Percentiles rank a stretch among this genome's conserved stretches.
Conservation (phyloP, 2,113 vertebrate species). For the Syngnathus typhle region DNA sequence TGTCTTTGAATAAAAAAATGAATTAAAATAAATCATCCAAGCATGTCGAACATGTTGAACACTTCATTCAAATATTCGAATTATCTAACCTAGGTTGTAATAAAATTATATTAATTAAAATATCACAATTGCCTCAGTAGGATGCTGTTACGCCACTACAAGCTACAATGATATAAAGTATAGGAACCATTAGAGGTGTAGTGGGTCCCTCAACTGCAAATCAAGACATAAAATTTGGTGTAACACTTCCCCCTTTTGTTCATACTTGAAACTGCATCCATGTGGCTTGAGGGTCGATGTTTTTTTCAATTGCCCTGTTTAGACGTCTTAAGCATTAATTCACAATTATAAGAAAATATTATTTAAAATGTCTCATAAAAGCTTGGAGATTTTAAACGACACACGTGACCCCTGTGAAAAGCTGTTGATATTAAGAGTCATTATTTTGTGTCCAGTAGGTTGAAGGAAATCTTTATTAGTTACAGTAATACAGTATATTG, state of each 20-base stretch:
- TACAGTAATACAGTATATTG: background rate
- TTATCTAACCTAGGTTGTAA: no score
- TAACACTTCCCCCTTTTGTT: conserved; percentile 26
- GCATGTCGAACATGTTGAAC: no score
- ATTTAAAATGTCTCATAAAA: background rate
- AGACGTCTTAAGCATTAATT: background rate
- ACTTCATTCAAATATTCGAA: no score
- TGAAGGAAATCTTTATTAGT: background rate
- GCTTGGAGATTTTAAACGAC: background rate
- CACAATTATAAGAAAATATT: background rate
- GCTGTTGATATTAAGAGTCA: background rate
- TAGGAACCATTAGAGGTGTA: background rate
- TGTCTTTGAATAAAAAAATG: background rate
- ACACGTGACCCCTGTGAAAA: background rate
- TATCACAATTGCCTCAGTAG: no score
- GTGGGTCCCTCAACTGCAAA: background rate
- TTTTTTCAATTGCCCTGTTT: background rate
- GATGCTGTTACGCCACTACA: no score
- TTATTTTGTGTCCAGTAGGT: background rate
- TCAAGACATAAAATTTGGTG: background rate
- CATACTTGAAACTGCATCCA: conserved; percentile 4
- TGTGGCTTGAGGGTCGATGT: background rate
- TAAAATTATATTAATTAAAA: no score
- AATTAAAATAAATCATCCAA: no score
- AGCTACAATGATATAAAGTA: background rate